Conservation (phyloP, 1,140 invertebrate genomes). For the Thereuonema tuberculata region DNA sequence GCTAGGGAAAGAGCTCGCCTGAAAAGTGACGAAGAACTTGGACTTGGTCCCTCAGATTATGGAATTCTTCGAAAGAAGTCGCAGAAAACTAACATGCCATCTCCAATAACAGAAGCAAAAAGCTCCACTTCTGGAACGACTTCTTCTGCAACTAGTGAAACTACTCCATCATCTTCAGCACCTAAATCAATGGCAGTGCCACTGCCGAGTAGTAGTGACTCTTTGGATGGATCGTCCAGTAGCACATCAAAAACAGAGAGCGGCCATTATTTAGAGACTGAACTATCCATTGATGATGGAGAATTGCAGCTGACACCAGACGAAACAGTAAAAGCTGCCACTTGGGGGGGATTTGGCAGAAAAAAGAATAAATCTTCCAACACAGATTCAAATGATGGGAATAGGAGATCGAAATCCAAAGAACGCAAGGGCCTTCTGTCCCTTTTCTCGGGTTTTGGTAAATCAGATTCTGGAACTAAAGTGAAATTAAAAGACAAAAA, state of each 20-base stretch:
- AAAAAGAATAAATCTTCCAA: neutral
- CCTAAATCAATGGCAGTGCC: neutral
- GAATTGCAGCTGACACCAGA: neutral
- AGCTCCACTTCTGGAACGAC: neutral
- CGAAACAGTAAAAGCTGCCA: conserved; percentile 4
- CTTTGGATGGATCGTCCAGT: neutral
- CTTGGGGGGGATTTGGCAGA: conserved; percentile 15
- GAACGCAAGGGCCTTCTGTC: conserved; percentile 6
- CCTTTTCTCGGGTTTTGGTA: conserved; percentile 14
- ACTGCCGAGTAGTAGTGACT: neutral
- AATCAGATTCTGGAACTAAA: conserved; percentile 11
- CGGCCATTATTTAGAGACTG: conserved; percentile 7
- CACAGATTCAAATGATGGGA: neutral
- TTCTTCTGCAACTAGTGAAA: no score
- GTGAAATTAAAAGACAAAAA: conserved; percentile 17
- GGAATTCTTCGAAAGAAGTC: conserved; percentile 38
- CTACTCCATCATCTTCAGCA: neutral
- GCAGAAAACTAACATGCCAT: conserved; percentile 15
- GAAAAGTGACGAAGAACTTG: conserved; percentile 54
- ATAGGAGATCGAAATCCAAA: neutral
- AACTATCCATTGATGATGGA: neutral
- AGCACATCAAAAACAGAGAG: conserved; percentile 2
- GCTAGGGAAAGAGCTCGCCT: conserved; percentile 49
- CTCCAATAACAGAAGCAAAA: no score
- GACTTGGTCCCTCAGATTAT: conserved; percentile 54